Evolutionary conservation across 2,888 invertebrate species (phyloP).

Genomic region (Aphodius sticticus): DNA sequence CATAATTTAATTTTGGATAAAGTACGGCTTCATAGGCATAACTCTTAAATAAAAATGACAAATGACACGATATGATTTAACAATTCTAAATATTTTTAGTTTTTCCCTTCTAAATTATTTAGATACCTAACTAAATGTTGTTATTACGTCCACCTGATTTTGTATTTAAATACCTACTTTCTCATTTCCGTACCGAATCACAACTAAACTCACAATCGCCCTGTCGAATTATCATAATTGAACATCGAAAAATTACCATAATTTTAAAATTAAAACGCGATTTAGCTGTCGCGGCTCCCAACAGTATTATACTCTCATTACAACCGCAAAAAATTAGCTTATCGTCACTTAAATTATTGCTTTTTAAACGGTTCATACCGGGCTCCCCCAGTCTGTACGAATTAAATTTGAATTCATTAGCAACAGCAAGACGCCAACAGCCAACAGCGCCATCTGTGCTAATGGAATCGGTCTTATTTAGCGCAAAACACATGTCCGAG

Average conservation of each 20-base stretch:
- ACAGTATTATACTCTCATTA: background rate
- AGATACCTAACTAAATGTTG: too few species aligned
- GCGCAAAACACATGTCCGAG: constrained; percentile 50
- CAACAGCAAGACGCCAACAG: constrained; percentile 6
- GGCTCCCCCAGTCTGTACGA: constrained; percentile 49
- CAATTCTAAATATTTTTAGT: too few species aligned
- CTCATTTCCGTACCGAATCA: background rate
- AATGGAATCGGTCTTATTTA: constrained; percentile 54
- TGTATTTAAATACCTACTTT: too few species aligned
- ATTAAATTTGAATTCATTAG: constrained; percentile 54
- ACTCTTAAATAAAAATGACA: too few species aligned
- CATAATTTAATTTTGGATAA: too few species aligned
- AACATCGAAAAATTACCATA: constrained; percentile 30
- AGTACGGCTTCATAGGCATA: too few species aligned
- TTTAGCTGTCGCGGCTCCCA: constrained; percentile 20
- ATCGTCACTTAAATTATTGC: constrained; percentile 48
- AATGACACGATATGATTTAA: too few species aligned
- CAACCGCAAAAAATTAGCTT: constrained; percentile 12
- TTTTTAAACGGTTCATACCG: constrained; percentile 53
- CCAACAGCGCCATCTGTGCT: constrained; percentile 48
- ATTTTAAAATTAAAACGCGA: constrained; percentile 52
- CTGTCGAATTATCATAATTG: background rate
- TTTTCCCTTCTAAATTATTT: too few species aligned
- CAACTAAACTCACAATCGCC: background rate
- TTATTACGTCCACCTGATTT: too few species aligned